These are phyloP conservation scores for Taphrorychus bicolor DNA, from an alignment of 2,888 invertebrate species.

Conservation along the genomic window DNA sequence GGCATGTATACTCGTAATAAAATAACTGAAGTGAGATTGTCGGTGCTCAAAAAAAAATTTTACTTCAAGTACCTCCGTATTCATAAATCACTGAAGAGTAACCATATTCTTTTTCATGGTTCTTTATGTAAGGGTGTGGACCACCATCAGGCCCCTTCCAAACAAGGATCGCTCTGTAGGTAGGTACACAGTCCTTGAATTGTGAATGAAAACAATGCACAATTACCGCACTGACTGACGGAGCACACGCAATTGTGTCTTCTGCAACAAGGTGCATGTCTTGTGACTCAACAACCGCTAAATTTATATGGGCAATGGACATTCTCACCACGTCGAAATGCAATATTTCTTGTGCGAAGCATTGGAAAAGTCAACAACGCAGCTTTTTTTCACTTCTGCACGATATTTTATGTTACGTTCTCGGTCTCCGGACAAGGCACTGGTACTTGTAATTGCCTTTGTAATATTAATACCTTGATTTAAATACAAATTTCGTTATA, in stretches of 20 bases:
- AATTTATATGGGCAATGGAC: conserved; percentile 1
- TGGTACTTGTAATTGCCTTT: not conserved
- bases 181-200: not conserved
- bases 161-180: not conserved
- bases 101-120: too few species aligned
- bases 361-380: not conserved
- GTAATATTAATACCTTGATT: conserved; percentile 8
- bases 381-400: not conserved
- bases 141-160: not conserved
- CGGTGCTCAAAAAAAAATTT: too few species aligned
- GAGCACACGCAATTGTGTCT: not conserved
- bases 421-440: not conserved
- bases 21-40: too few species aligned
- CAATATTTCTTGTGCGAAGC: not conserved
- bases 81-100: not conserved
- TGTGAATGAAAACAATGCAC: not conserved
- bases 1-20: too few species aligned
- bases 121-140: not conserved
- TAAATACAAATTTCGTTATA: conserved; percentile 15
- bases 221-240: conserved; percentile 1
- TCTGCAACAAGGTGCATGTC: not conserved
- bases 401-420: not conserved
- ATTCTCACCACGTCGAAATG: not conserved
- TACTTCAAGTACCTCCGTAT: too few species aligned
- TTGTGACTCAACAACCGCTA: not conserved